These are phyloP conservation scores for Meloe dianella DNA, from an alignment of 2,888 invertebrate genomes.

Conservation along the genomic window DNA sequence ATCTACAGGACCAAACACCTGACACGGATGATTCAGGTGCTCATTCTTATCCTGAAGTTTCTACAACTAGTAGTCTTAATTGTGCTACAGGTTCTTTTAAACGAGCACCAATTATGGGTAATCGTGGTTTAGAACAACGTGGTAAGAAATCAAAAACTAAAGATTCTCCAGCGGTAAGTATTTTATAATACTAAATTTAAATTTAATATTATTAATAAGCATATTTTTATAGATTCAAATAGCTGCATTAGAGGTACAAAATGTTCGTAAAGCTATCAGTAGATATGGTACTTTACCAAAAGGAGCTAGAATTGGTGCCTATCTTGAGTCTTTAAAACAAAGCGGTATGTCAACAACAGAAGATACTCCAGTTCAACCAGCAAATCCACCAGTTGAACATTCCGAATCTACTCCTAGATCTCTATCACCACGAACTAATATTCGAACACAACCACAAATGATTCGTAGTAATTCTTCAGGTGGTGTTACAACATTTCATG, in stretches of 20 bases:
- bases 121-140: conserved; percentile 66
- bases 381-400: conserved; percentile 49
- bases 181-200: neutral
- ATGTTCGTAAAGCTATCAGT: conserved; percentile 92
- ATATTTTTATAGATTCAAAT: conserved; percentile 70
- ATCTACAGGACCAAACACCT: conserved; percentile 72
- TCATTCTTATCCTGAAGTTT: conserved; percentile 61
- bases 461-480: conserved; percentile 88
- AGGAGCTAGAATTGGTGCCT: conserved; percentile 95
- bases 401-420: conserved; percentile 61
- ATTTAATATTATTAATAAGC: neutral
- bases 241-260: conserved; percentile 93
- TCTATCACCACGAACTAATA: conserved; percentile 70
- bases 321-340: conserved; percentile 89
- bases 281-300: conserved; percentile 97
- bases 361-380: conserved; percentile 46
- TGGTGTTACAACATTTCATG: conserved; percentile 72
- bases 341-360: conserved; percentile 66
- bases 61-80: conserved; percentile 60
- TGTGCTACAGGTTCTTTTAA: conserved; percentile 63
- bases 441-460: conserved; percentile 79
- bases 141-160: conserved; percentile 67
- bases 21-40: conserved; percentile 76
- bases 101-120: conserved; percentile 67
- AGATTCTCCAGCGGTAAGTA: conserved; percentile 54